Base-by-base conservation (phyloP, 2,797 vertebrate genomes). In the Aotus griseimembra region DNA sequence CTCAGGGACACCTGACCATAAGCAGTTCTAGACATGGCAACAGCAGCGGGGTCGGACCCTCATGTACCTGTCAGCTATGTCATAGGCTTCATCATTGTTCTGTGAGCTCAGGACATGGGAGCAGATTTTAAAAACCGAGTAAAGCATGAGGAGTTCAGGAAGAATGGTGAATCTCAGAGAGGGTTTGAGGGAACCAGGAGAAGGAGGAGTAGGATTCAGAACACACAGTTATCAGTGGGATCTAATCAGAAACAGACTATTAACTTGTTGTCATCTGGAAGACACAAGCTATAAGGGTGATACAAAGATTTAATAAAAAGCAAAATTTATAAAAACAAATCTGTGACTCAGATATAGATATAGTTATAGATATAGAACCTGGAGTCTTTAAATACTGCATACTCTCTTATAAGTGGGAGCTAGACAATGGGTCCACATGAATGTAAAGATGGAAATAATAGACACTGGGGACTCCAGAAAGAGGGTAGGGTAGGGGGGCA, bases 321-420 rank as follows among this genome's bases (percentile, higher is more conserved):
- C 30, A 91, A 5, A 57, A 58, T 55, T 94, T 75, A 13, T 36
- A 88, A 88, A 67, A 64, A 73, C 30, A 73, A 72, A 80, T 58
- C 36, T 41, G 1, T 80, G 50, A 13, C 30, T 93, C 85, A 30
- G 52, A 8, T 55, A 48, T 48, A 48, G 50, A 15, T 50, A 50
- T 50, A 15, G 50, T 17, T 17, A 50, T 17, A 50, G 28, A 55
- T 39, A 67, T 26, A 75, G 44, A 85, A 94, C 24, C 52, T 67
- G 7, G 61, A n/a, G 30, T 67, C 61, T 67, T 30, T 67, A 64
- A 64, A 64, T 64, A 64, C 30, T 17, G 7, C 30, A 64, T 64
- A 17, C n/a, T 64, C 30, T 64, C 61, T 64, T 64, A n/a, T 64
- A 64, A 64, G 7, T 64, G 61, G 15, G 7, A n/a, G 33, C 15